These are phyloP conservation scores for Brachystomella parvula DNA, from an alignment of 1,140 invertebrate species.

Conservation along the genomic window DNA sequence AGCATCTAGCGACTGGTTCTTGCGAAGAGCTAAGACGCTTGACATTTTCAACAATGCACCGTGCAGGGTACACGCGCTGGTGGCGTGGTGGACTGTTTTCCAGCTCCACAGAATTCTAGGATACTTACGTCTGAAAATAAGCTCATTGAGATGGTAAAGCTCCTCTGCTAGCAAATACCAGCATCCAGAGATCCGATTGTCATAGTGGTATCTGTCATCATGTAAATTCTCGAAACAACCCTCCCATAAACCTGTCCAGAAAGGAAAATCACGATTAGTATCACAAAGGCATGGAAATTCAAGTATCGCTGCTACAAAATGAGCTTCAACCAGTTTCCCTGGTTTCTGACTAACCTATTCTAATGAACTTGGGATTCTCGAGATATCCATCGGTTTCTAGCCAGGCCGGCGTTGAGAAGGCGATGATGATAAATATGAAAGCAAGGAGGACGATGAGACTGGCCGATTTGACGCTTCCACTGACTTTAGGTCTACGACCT, in stretches of 20 bases:
- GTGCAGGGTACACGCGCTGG: too few species aligned
- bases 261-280: not conserved
- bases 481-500: not conserved
- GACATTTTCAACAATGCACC: too few species aligned
- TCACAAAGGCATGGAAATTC: not conserved
- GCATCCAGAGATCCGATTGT: conserved; percentile 67
- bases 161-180: conserved; percentile 92
- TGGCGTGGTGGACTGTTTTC: too few species aligned
- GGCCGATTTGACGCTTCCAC: conserved; percentile 43
- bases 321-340: not conserved
- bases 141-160: conserved; percentile 78
- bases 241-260: conserved; percentile 78
- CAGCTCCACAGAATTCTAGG: too few species aligned
- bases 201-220: conserved; percentile 70
- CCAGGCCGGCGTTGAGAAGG: conserved; percentile 90
- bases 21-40: too few species aligned
- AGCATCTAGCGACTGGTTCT: too few species aligned
- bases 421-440: conserved; percentile 68
- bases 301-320: not conserved
- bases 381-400: conserved; percentile 75
- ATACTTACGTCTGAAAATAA: conserved; percentile 57
- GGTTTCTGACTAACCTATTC: conserved; percentile 58
- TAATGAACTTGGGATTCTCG: conserved; percentile 66
- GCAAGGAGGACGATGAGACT: conserved; percentile 56
- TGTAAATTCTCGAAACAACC: conserved; percentile 79